Evolutionary conservation across 2,888 invertebrate species (phyloP), one percentile per base, ranked within the genome.

Genomic region (Hirtodrosophila duncani): DNA sequence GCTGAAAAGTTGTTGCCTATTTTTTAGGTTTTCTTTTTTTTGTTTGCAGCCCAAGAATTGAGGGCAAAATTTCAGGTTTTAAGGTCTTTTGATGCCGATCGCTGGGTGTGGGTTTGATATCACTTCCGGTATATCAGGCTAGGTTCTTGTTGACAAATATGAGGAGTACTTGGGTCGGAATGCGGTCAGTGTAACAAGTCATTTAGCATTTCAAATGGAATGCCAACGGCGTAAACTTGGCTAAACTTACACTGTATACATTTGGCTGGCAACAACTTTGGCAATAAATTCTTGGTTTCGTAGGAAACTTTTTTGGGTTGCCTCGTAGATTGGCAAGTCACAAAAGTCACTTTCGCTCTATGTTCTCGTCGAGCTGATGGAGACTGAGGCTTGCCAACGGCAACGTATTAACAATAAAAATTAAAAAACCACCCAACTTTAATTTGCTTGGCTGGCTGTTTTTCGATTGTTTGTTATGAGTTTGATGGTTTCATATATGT

Each of bases 11-110:
- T 75, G 45, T 57, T 52, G 44, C 37, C 20, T 39, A 18, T 14
- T 24, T 42, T 53, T 49, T 39, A 10, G 30, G 36, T 46, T 44
- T 50, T 38, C 38, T 52, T 45, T 48, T 27, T 36, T 10, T 39
- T 29, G 20, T 11, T 20, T 29, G 20, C 39, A 39, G 53, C 29
- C 44, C 24, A 24, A 45, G 42, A 34, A 50, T 57, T 39, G 43
- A 27, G 53, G 63, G 63, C 60, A 50, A 63, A 61, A 65, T 52
- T 39, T 39, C 55, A 62, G 68, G 68, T 60, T 70, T 71, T 79
- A 71, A 62, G 68, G 68, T 60, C 67, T 71, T 79, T 67, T 79
- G 77, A 79, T 67, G 62, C n/a, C 65, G 77, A 79, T 72, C 80
- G 65, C 24, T 60, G 26, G 46, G 37, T 31, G 37, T 34, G 37